A percentile compares a stretch with the other conserved stretches of the same genome.
These are phyloP conservation scores for Sardina pilchardus DNA, from an alignment of 2,113 vertebrate genomes.

Conservation along the genomic window DNA sequence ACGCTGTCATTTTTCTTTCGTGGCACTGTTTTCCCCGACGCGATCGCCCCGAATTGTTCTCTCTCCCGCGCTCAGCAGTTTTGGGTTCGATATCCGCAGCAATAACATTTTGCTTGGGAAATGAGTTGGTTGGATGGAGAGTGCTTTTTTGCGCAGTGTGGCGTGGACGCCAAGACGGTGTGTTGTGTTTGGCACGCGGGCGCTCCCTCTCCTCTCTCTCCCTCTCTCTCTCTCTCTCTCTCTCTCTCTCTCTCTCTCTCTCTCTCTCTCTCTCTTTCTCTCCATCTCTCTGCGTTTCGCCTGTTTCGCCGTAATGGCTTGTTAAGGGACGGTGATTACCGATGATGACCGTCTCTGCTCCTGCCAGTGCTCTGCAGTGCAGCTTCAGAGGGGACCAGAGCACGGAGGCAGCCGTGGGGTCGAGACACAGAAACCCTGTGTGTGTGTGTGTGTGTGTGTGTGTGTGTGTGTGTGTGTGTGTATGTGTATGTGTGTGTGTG, in stretches of 20 bases:
- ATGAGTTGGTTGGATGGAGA: neutral
- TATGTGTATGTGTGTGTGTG: neutral
- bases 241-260: too few species aligned
- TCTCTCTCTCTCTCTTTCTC: too few species aligned
- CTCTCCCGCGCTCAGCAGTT: slow-evolving; percentile 46
- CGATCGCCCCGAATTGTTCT: slow-evolving; percentile 56
- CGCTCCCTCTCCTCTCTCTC: neutral
- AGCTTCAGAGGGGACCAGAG: neutral
- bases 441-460: neutral
- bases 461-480: neutral
- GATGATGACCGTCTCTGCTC: neutral
- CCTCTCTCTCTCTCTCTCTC: too few species aligned
- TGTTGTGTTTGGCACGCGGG: neutral
- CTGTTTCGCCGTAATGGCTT: neutral
- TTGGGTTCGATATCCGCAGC: slow-evolving; percentile 46
- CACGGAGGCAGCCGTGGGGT: too few species aligned
- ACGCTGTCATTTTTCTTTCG: slow-evolving; percentile 59
- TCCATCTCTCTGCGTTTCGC: too few species aligned
- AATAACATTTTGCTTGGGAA: slow-evolving; percentile 61
- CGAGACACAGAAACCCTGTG: neutral
- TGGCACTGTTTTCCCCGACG: slow-evolving; percentile 65
- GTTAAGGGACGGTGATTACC: neutral
- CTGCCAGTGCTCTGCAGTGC: too few species aligned
- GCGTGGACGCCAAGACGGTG: neutral
- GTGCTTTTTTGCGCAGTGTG: neutral